Base-by-base conservation (phyloP, 2,888 invertebrate species). In the Troglohyphantes excavatus region DNA sequence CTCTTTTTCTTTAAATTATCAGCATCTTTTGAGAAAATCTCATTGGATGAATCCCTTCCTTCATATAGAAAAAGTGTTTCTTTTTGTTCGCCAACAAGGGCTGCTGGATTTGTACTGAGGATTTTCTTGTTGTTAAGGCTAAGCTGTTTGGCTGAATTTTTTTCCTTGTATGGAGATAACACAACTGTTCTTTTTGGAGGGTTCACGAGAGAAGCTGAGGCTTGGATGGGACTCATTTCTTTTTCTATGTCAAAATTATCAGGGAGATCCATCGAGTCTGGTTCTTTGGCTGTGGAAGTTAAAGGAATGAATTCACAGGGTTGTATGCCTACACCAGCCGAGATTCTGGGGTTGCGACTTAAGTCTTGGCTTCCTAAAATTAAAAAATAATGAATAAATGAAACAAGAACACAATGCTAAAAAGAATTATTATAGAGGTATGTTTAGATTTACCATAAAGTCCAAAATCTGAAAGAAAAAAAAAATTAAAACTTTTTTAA, bases 271-370 rank as follows among this genome's bases (percentile, higher is more conserved):
- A 13, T 23, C 0, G 78, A 13, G 39, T 33, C 29, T 7, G 39
- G 21, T 23, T 78, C 78, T 43, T 78, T 63, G 9, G 78, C 78
- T 39, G 78, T 78, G 7, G 78, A 78, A n/a, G 78, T 78, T 19
- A 78, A 43, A 2, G 63, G 78, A 39, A 63, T 63, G 33, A 23
- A 26, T 78, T 78, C 43, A 43, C 23, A 23, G 2, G 19, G 9
- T 39, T 33, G 26, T 7, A 27, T 0, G 17, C 7, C 46, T 26
- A 17, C 26, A 26, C 46, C 53, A 53, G 17, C 53, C 17, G 53
- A 0, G 13, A 53, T 53, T 53, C 53, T 53, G n/a, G 53, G 53
- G n/a, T 53, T 53, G 53, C 2, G 7, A n/a, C 17, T 53, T n/a
- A 17, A 5, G n/a, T 53, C 53, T 53, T 53, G 53, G n/a, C 17